These are phyloP conservation scores for Lates japonicus DNA, from an alignment of 2,797 vertebrate species.

Conservation along the genomic window DNA sequence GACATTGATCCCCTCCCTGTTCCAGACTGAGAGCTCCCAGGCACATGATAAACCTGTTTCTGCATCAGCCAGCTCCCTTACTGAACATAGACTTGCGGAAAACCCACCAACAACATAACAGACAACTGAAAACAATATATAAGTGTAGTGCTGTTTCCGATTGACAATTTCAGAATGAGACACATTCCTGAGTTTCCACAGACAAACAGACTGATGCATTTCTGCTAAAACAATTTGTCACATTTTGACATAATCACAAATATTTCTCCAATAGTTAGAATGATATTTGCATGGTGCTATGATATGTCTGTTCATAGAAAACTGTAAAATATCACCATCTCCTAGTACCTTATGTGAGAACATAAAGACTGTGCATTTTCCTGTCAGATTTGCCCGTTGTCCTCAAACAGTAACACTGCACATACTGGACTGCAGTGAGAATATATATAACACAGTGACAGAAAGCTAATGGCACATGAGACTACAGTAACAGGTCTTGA, in stretches of 20 bases:
- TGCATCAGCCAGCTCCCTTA: constrained; percentile 32
- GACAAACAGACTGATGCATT: neutral
- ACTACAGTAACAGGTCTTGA: neutral
- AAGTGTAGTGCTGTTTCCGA: neutral
- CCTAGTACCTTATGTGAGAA: neutral
- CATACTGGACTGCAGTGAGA: neutral
- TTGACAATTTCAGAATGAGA: neutral
- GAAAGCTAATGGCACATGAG: neutral
- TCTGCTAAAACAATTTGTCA: neutral
- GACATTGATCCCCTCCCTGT: constrained; percentile 48
- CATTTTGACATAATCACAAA: neutral
- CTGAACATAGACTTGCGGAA: neutral
- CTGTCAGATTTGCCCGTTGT: constrained; percentile 5
- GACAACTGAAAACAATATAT: neutral
- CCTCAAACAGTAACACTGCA: neutral
- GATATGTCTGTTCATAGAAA: neutral
- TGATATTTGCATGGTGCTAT: neutral
- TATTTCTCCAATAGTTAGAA: neutral
- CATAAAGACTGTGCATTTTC: neutral
- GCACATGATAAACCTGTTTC: constrained; percentile 49
- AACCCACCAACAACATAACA: neutral
- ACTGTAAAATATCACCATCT: neutral
- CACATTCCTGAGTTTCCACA: neutral
- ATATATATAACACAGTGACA: neutral
- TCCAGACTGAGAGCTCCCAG: constrained; percentile 46